phyloP scores from a whole-genome alignment of 2,113 vertebrate genomes.

The Cynocephalus volans region DNA sequence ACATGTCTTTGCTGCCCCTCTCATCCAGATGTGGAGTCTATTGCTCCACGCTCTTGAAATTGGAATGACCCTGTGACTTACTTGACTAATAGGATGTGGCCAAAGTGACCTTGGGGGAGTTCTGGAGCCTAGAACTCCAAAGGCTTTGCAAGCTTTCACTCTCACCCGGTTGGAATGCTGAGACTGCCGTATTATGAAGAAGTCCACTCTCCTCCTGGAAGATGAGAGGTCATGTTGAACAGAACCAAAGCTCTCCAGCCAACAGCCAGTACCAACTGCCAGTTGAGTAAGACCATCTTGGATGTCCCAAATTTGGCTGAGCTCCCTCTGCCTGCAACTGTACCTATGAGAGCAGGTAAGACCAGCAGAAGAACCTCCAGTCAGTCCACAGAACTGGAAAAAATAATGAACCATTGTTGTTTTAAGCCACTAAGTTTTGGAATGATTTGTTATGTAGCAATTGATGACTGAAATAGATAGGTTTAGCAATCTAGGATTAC shows the following conservation, averaged over 20 bases:
- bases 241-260: neutral
- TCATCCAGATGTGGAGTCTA: neutral
- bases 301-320: neutral
- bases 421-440: neutral
- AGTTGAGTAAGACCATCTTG: neutral
- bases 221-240: neutral
- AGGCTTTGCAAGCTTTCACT: neutral
- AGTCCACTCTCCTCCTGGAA: neutral
- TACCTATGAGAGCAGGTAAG: neutral
- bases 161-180: neutral
- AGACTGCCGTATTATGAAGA: neutral
- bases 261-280: neutral
- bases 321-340: neutral
- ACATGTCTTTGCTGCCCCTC: neutral
- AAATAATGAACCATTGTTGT: neutral
- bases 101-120: neutral
- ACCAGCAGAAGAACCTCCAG: neutral
- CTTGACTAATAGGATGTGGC: neutral
- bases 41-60: neutral
- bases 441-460: constrained; percentile 3
- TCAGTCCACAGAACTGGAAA: neutral
- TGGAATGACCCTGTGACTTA: neutral
- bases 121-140: neutral
- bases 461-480: neutral
- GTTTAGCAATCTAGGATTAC: neutral